Evolutionary conservation across 2,888 invertebrate genomes (phyloP).

Genomic region (Trichogramma evanescens): DNA sequence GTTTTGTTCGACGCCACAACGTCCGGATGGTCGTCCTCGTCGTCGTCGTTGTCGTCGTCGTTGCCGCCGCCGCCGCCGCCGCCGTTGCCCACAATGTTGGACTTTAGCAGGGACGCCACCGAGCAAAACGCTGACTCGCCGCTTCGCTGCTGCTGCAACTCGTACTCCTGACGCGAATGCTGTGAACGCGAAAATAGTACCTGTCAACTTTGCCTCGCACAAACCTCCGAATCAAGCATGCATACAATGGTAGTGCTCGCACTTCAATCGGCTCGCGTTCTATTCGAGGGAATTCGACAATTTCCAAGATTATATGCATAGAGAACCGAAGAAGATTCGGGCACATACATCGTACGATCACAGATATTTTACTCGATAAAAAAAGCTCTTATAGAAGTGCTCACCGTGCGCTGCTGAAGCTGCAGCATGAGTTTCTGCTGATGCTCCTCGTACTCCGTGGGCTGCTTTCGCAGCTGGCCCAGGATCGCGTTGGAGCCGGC

Average conservation of each 20-base stretch:
- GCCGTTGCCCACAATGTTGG: background rate
- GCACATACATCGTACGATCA: no score
- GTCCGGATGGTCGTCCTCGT: constrained; percentile 36
- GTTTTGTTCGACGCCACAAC: constrained; percentile 36
- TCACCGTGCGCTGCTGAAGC: constrained; percentile 11
- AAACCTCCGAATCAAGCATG: no score
- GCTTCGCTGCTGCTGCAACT: constrained; percentile 4
- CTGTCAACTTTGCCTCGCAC: no score
- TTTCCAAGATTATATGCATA: no score
- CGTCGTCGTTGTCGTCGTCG: background rate
- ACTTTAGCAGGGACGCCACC: background rate
- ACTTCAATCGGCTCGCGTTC: no score
- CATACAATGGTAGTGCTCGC: no score
- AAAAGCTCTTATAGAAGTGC: background rate
- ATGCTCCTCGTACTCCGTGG: background rate
- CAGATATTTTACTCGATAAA: no score
- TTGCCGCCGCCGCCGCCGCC: background rate
- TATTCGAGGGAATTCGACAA: no score
- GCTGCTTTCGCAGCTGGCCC: constrained; percentile 14
- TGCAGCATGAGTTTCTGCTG: background rate
- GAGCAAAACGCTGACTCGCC: background rate
- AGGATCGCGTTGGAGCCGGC: no score
- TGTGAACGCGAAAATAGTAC: background rate
- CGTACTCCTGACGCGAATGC: constrained; percentile 12
- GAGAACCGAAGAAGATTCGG: no score